Percentiles rank a stretch among this genome's conserved stretches.
Evolutionary conservation across 2,797 vertebrate species (phyloP).

Genomic region (Galagoides demidoff): DNA sequence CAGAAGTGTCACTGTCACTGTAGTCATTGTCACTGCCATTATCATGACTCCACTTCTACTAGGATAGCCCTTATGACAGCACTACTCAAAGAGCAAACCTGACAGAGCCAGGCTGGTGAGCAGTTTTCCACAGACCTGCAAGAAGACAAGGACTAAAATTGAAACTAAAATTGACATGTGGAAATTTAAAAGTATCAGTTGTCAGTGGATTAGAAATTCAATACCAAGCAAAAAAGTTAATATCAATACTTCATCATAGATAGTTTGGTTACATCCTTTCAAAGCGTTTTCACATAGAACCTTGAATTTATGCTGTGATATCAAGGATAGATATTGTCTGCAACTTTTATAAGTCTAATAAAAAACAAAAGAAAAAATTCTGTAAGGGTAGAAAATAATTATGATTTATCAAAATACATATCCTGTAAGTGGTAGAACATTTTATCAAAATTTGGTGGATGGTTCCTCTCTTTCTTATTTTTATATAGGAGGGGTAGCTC

Average conservation of each 20-base stretch:
- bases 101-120: not conserved
- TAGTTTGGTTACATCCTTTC: not conserved
- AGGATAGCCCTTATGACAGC: not conserved
- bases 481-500: not conserved
- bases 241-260: not conserved
- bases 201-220: not conserved
- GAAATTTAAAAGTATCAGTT: not conserved
- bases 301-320: not conserved
- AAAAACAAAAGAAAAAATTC: not conserved
- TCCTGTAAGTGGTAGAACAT: not conserved
- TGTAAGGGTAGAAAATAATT: not conserved
- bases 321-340: not conserved
- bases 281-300: not conserved
- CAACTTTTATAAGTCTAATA: not conserved
- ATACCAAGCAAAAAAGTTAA: not conserved
- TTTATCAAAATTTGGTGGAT: not conserved
- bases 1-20: rapidly evolving
- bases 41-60: not conserved
- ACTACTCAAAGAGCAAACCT: not conserved
- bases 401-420: not conserved
- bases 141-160: not conserved
- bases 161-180: not conserved
- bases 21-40: too few relatives aligned
- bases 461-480: not conserved
- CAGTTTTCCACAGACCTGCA: not conserved